Evolutionary conservation across 2,888 invertebrate species (phyloP), one percentile per base, ranked within the genome.

Genomic region (Calliopum simillimum): DNA sequence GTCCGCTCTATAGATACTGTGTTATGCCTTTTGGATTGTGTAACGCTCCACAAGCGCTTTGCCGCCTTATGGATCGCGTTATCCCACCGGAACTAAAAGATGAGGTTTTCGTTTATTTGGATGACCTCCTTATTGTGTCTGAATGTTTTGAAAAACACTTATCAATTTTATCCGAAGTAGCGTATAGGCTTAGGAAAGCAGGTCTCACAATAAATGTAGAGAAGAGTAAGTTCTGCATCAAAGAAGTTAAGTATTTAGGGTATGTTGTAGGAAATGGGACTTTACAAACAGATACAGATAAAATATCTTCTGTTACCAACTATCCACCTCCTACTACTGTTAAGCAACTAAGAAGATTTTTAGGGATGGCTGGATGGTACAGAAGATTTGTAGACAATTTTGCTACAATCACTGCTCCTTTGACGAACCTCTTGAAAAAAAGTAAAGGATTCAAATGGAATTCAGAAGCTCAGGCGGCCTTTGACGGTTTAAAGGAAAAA

Each of bases 291-390:
- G n/a, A n/a, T n/a, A n/a, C n/a, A n/a, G n/a, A n/a, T n/a, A n/a
- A n/a, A n/a, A n/a, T n/a, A n/a, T n/a, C n/a, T n/a, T n/a, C n/a
- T n/a, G 64, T 75, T 2, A 43, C 21, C 0, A 70, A 72, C 2
- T 74, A 72, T 51, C 72, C 73, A 5, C 16, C 61, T 3, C 72
- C 72, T 4, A 62, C 23, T 8, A 65, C 71, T 11, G 58, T 67
- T 0, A 67, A 68, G 14, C 71, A 75, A 58, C 69, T 75, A 6
- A 49, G 73, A 12, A 43, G 74, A 6, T 75, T 77, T 53, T 46
- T 77, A 4, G 73, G 74, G 12, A 75, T 74, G 71, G 67, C 73
- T 1, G 74, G 76, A 8, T 76, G 75, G 71, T 74, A 73, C 53
- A 33, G 74, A 1, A 61, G 73, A 16, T 75, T 74, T 49, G 70